Conservation (phyloP, 2,113 vertebrate genomes). For the Syngnathus typhle region DNA sequence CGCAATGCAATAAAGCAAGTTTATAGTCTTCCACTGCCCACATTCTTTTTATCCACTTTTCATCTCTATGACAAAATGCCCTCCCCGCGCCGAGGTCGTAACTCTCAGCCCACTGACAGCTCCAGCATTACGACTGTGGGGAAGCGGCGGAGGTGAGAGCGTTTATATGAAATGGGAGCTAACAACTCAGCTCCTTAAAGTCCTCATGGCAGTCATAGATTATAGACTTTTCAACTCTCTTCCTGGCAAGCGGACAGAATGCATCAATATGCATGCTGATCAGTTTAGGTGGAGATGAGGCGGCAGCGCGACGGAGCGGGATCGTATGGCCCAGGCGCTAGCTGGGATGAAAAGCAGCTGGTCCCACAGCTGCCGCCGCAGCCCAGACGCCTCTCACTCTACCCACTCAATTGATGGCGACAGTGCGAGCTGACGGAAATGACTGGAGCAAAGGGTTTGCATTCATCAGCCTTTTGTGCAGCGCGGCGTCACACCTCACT, state of each 20-base stretch:
- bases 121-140: slow-evolving; percentile 52
- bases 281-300: slow-evolving; percentile 53
- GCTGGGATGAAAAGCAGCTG: slow-evolving; percentile 63
- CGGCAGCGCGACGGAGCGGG: slow-evolving; percentile 62
- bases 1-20: slow-evolving; percentile 68
- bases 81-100: slow-evolving; percentile 55
- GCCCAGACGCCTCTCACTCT: slow-evolving; percentile 53
- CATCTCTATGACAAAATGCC: slow-evolving; percentile 70
- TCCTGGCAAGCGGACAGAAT: slow-evolving; percentile 55
- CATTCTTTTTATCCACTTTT: slow-evolving; percentile 65
- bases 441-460: slow-evolving; percentile 26
- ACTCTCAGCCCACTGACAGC: slow-evolving; percentile 63
- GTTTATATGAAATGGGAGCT: slow-evolving; percentile 37
- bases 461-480: slow-evolving; percentile 24
- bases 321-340: slow-evolving; percentile 65
- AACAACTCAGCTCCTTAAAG: slow-evolving; percentile 64
- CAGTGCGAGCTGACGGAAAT: slow-evolving; percentile 39
- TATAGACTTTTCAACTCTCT: slow-evolving; percentile 59
- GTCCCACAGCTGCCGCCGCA: slow-evolving; percentile 59
- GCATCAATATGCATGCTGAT: slow-evolving; percentile 56
- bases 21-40: slow-evolving; percentile 67
- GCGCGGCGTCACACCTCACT: slow-evolving; percentile 21
- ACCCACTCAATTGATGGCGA: slow-evolving; percentile 55
- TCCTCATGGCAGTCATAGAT: slow-evolving; percentile 67
- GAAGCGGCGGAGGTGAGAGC: slow-evolving; percentile 46